A percentile compares a stretch with the other conserved stretches of the same genome.
These are phyloP conservation scores for Ploceus nigricollis DNA, from an alignment of 2,113 vertebrate genomes.

Conservation along the genomic window DNA sequence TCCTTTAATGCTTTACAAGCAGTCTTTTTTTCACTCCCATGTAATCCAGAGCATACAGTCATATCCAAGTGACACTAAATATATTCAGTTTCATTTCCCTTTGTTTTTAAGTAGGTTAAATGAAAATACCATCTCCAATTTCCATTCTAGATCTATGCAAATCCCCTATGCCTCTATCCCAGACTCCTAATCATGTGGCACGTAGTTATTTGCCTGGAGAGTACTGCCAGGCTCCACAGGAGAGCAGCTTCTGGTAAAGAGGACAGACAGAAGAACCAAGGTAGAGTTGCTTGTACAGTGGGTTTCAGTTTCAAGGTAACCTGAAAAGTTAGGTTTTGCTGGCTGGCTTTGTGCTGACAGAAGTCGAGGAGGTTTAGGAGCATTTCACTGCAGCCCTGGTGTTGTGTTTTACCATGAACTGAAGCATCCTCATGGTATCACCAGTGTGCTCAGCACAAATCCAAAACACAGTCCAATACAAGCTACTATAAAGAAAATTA, in stretches of 20 bases:
- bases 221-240: neutral
- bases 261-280: neutral
- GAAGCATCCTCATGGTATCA: neutral
- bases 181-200: neutral
- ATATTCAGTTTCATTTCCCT: conserved; percentile 21
- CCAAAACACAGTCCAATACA: neutral
- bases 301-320: neutral
- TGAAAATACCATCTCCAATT: neutral
- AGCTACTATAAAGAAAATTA: neutral
- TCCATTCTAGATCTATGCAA: conserved; percentile 3
- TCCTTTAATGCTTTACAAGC: neutral
- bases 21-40: neutral
- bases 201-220: neutral
- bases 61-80: neutral
- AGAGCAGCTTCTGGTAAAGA: neutral
- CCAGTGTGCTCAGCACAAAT: neutral
- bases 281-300: neutral
- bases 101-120: conserved; percentile 56
- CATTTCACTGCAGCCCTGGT: neutral
- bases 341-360: neutral
- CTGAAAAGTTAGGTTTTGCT: neutral
- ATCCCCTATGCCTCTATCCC: neutral
- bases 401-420: neutral
- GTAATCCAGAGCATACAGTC: neutral
- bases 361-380: neutral